Base-by-base conservation (phyloP, 2,797 vertebrate species). In the Liasis olivaceus region DNA sequence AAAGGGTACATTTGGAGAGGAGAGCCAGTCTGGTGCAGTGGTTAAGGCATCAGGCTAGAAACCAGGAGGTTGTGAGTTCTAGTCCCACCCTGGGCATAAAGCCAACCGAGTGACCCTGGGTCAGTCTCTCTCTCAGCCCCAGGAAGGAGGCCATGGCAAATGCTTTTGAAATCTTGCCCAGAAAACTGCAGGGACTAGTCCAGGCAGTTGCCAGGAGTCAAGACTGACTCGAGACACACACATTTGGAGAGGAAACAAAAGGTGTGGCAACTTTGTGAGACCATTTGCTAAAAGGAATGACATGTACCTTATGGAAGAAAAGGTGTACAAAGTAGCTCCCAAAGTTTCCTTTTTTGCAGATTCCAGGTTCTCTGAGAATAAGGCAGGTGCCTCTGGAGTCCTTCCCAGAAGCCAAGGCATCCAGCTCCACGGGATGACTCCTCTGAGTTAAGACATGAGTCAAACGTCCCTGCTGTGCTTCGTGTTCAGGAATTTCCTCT, bases 401-500 rank as follows among this genome's bases (percentile, higher is more conserved):
- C 0, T 13, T 72, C 26, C 63, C 72, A 81, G 59, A 54, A 72
- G 24, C 51, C 26, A 26, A 60, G 24, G 11, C 28, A 11, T 26
- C 42, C 66, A 42, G 13, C 63, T 81, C 69, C 51, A 47, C 7
- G n/a, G 58, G 31, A 51, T 77, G 54, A 81, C 72, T 47, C 54
- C 62, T 47, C 31, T 36, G 58, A 77, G 31, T 58, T 5, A 93
- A 60, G 24, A 54, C 20, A 26, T 59, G 90, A 77, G 28, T 86
- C 85, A 86, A 88, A 89, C 8, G 51, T 72, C 58, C 84, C 36
- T 36, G 12, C 89, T 58, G 1, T 24, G 69, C 69, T 92, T 56
- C 69, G 85, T 36, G 60, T 56, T 85, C 51, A 85, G 60, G 90
- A 77, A 64, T 47, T 94, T 95, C 93, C 69, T 94, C 63, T 36